Base-by-base conservation (phyloP, 2,113 vertebrate genomes). In the Gopherus flavomarginatus region DNA sequence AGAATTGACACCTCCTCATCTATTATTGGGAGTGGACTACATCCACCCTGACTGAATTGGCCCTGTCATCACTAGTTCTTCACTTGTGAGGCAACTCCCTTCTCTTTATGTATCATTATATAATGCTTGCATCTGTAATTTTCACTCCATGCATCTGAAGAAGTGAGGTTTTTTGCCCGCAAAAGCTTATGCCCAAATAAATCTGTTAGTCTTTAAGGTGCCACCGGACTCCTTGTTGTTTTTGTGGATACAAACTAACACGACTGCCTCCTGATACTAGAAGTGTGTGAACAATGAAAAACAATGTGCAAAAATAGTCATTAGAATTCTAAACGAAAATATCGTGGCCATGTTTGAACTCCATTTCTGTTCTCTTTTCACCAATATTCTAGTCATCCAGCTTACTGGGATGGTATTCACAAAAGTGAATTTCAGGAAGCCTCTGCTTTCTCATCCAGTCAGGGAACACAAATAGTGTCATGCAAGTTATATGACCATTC, bases 401-500 rank as follows among this genome's bases (percentile, higher is more conserved):
- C 4, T 77, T 26, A 47, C 75, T 78, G 75, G 22, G 38, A 14
- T 27, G 22, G 12, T 26, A 77, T 44, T 47, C 38, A 78, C 22
- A 47, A 78, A 47, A 78, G 75, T 44, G 75, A 78, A 78, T 47
- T 14, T 78, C 38, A 29, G 75, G 38, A 47, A 44, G 26, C 26
- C 38, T 27, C 26, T 78, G 75, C 44, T 26, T 78, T 26, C 22
- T 27, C 75, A 78, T 47, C 26, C 75, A 26, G 7, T 78, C 75
- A 77, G 42, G 22, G 14, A 92, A 57, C 52, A 82, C 44, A 95
- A 94, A 79, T 8, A 62, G 16, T 6, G n/a, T 29, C 65, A 72
- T 19, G n/a, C 8, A 57, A 35, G 7, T 92, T 75, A 27, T 83
- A 88, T 87, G 65, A 75, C 75, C 53, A 87, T 90, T 81, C 62